phyloP scores from a whole-genome alignment of 1,140 invertebrate genomes.

The Drosophila takahashii region DNA sequence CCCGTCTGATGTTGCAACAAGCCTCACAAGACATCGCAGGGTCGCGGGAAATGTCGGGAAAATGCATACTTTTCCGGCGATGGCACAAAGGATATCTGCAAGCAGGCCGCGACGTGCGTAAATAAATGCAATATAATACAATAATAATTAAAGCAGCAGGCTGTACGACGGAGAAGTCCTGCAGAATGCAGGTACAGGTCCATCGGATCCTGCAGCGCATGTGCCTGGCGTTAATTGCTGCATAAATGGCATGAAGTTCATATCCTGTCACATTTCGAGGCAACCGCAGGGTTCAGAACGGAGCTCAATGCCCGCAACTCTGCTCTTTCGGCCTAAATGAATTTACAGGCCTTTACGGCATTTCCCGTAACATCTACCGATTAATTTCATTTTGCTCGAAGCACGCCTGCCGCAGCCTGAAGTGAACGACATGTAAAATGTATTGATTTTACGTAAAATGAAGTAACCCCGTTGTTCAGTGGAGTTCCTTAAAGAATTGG shows the following conservation, averaged over 20 bases:
- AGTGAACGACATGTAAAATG: neutral
- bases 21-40: conserved; percentile 28
- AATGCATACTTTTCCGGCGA: conserved; percentile 24
- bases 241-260: conserved; percentile 79
- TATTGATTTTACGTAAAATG: conserved; percentile 13
- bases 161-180: conserved; percentile 26
- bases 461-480: neutral
- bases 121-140: conserved; percentile 82
- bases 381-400: conserved; percentile 69
- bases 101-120: conserved; percentile 44
- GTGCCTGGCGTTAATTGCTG: conserved; percentile 74
- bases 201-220: conserved; percentile 38
- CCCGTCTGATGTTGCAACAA: conserved; percentile 37
- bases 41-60: conserved; percentile 6
- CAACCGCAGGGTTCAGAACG: conserved; percentile 49
- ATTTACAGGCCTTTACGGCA: conserved; percentile 71
- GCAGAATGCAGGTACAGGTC: conserved; percentile 17
- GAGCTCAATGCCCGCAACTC: conserved; percentile 7
- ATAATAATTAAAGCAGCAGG: conserved; percentile 77
- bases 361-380: conserved; percentile 61
- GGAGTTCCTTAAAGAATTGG: neutral
- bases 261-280: conserved; percentile 74
- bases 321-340: conserved; percentile 52
- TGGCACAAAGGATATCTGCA: conserved; percentile 27
- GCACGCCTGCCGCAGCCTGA: conserved; percentile 24